Conservation (phyloP, 2,888 invertebrate species). For the Sturmia bella region DNA sequence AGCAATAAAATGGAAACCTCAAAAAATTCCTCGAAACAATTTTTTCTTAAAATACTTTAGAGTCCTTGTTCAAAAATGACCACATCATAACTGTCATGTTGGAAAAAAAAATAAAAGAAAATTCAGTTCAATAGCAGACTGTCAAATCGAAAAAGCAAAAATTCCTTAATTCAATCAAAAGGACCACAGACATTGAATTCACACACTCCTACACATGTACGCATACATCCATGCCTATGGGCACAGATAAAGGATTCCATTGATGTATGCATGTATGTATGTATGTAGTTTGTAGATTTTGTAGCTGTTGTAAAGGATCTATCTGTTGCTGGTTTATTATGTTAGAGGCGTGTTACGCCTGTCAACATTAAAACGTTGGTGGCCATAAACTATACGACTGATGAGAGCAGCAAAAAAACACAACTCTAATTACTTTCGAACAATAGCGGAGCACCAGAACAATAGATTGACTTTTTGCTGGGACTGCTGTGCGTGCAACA, state of each 20-base stretch:
- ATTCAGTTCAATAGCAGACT: constrained; percentile 44
- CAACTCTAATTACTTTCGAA: constrained; percentile 44
- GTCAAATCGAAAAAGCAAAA: constrained; percentile 27
- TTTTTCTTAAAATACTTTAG: constrained; percentile 47
- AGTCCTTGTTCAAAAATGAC: constrained; percentile 58
- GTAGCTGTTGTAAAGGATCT: constrained; percentile 67
- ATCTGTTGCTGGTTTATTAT: constrained; percentile 79
- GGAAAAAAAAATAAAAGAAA: constrained; percentile 50
- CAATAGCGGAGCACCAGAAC: constrained; percentile 41
- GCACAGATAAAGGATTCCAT: not conserved
- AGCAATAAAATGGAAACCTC: constrained; percentile 30
- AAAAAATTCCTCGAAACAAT: constrained; percentile 52
- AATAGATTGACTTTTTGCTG: constrained; percentile 24
- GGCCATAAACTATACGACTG: constrained; percentile 74
- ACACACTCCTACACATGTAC: too few species aligned
- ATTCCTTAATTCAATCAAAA: constrained; percentile 12
- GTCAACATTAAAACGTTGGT: constrained; percentile 82
- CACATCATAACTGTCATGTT: constrained; percentile 68
- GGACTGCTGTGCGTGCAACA: constrained; percentile 28
- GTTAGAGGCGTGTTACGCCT: constrained; percentile 81
- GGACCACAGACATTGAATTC: constrained; percentile 66
- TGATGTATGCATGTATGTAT: too few species aligned
- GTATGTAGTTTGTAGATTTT: constrained; percentile 17
- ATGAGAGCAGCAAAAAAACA: constrained; percentile 51
- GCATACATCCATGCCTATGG: too few species aligned